Evolutionary conservation across 2,113 vertebrate genomes (phyloP).

Genomic region (Ceratotherium simum): DNA sequence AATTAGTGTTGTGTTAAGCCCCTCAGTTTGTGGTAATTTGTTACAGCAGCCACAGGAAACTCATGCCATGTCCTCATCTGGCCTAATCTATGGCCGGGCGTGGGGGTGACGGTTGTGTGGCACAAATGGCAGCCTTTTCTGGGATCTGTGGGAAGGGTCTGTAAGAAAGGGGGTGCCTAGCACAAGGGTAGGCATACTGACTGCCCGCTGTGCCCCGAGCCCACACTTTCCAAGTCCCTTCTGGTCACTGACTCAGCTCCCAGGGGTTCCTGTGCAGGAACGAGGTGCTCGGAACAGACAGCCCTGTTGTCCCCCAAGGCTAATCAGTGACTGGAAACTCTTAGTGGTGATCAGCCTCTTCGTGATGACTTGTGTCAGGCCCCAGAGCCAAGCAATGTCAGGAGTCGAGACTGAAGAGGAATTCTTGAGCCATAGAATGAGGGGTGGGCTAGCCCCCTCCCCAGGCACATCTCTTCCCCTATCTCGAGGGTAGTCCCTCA

Average conservation of each 20-base stretch:
- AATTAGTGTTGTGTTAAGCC: background rate
- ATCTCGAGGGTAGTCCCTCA: background rate
- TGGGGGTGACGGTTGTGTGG: accelerated
- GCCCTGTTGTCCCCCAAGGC: background rate
- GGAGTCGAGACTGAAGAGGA: no score
- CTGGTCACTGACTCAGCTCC: background rate
- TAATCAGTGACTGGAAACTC: background rate
- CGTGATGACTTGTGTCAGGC: accelerated
- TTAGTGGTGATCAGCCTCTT: background rate
- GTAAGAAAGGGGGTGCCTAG: no score
- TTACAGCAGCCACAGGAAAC: background rate
- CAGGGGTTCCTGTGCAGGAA: background rate
- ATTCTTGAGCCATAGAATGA: background rate
- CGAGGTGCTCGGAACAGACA: background rate
- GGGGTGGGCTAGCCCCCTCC: background rate
- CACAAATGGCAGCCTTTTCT: background rate
- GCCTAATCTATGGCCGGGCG: background rate
- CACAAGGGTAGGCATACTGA: no score
- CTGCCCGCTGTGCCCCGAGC: accelerated
- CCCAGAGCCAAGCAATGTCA: accelerated
- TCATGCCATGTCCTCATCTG: accelerated
- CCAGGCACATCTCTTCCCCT: background rate
- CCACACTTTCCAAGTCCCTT: background rate
- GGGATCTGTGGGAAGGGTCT: background rate
- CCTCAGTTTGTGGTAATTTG: accelerated